Evolutionary conservation across 2,797 vertebrate species (phyloP).

Genomic region (Sphaeramia orbicularis): DNA sequence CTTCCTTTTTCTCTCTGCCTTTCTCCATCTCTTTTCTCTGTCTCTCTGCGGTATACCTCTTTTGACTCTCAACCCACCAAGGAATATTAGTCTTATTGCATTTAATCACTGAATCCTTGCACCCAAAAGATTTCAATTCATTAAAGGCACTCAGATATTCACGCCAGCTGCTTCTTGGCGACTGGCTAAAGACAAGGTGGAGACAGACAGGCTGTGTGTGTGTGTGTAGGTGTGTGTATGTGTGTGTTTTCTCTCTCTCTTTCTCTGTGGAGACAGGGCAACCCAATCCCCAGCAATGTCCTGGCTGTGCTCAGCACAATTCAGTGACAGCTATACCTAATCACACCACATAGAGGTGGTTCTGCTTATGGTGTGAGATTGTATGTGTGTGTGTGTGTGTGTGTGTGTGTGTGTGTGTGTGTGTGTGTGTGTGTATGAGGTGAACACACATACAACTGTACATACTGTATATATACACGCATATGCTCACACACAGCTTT

Average conservation of each 20-base stretch:
- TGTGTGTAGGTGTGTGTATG: slow-evolving; percentile 52
- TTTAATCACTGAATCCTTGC: slow-evolving; percentile 90
- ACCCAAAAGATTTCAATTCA: slow-evolving; percentile 88
- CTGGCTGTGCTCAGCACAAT: slow-evolving; percentile 80
- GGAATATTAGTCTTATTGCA: slow-evolving; percentile 92
- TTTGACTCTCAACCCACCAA: slow-evolving; percentile 86
- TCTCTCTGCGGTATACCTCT: slow-evolving; percentile 81
- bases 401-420: slow-evolving; percentile 35
- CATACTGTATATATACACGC: slow-evolving; percentile 14
- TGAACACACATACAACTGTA: slow-evolving; percentile 42
- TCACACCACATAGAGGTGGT: slow-evolving; percentile 79
- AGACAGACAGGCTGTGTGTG: slow-evolving; percentile 85
- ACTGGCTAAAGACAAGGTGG: slow-evolving; percentile 90
- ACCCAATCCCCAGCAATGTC: slow-evolving; percentile 85
- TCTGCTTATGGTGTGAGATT: slow-evolving; percentile 65
- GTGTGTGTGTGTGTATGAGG: slow-evolving; percentile 35
- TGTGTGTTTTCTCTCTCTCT: slow-evolving; percentile 32
- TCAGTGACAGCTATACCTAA: slow-evolving; percentile 81
- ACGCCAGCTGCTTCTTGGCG: slow-evolving; percentile 92
- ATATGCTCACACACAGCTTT: slow-evolving; percentile 49
- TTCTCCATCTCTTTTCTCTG: slow-evolving; percentile 36
- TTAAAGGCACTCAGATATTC: slow-evolving; percentile 93
- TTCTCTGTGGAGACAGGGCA: slow-evolving; percentile 75
- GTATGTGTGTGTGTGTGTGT: slow-evolving; percentile 33
- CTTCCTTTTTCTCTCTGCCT: slow-evolving; percentile 41